These are phyloP conservation scores for Pelodiscus sinensis DNA, from an alignment of 2,113 vertebrate genomes.

Conservation along the genomic window DNA sequence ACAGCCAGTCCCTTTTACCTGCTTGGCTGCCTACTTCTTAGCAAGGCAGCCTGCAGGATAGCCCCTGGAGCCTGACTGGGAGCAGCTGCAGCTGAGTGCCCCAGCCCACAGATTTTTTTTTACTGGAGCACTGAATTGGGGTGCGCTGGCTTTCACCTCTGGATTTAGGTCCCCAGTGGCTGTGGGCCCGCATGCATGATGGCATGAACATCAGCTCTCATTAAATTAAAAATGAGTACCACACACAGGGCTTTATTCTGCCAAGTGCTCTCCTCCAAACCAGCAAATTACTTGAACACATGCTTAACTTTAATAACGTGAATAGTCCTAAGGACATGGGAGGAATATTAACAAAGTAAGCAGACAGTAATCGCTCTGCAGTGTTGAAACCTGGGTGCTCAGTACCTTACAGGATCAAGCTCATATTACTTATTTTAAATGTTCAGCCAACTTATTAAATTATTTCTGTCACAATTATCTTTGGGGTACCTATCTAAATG, in stretches of 20 bases:
- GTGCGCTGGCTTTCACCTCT: no score
- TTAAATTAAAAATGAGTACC: background rate
- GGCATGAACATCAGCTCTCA: background rate
- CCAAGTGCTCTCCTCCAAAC: background rate
- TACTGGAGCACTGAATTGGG: no score
- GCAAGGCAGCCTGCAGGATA: no score
- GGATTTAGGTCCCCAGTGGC: no score
- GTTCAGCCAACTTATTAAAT: constrained; percentile 9
- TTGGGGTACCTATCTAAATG: background rate
- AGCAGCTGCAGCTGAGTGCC: no score
- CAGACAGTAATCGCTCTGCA: background rate
- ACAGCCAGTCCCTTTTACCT: no score
- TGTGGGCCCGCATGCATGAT: no score
- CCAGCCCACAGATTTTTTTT: no score
- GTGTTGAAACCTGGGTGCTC: background rate
- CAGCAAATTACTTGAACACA: background rate
- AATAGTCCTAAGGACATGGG: background rate
- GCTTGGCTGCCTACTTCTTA: no score
- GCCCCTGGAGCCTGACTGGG: no score
- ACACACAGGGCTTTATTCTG: background rate
- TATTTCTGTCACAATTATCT: constrained; percentile 20
- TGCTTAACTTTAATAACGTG: constrained; percentile 4
- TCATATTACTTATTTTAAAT: background rate
- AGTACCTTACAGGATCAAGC: background rate
- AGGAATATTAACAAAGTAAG: constrained; percentile 25